Base-by-base conservation (phyloP, 2,113 vertebrate species). In the Campylorhamphus procurvoides region DNA sequence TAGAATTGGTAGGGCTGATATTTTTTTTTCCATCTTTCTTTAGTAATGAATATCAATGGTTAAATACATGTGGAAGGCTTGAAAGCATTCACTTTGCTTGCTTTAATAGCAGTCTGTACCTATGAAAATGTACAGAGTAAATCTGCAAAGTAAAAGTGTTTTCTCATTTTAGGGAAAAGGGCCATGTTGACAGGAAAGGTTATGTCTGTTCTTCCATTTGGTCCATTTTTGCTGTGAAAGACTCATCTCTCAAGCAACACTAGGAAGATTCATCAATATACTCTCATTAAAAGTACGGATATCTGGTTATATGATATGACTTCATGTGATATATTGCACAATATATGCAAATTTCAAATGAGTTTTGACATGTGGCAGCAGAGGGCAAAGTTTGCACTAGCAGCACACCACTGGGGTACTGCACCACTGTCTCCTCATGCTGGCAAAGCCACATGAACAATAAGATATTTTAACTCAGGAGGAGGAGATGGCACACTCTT, bases 1-100 rank as follows among this genome's bases (percentile, higher is more conserved):
- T 75, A 59, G 66, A 93, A 91, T 35, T 40, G 18, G 33, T 90
- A 91, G 33, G 29, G 50, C 82, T 63, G 46, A 90, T 72, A 71
- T 63, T 78, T 85, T 47, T 11, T 93, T 90, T 14, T 87, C 10
- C n/a, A 82, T 95, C 35, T 10, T 46, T 81, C 87, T 94, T 80
- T 74, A 67, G 29, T 63, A 84, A 80, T 60, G 16, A 71, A 33
- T 50, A 68, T 19, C 19, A 16, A 72, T 86, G 27, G 35, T 46
- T 58, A 87, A 52, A 90, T 69, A 76, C 27, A 6, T 10, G 6
- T 35, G 28, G 19, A 72, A 71, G 23, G 12, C 71, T 88, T 89
- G 59, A 82, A 94, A 93, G 7, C 13, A 67, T 74, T 69, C 12
- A 19, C 6, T 69, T 15, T 73, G 29, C 33, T 95, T 88, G 40